These are phyloP conservation scores for Pantelozetes paolii DNA, from an alignment of 2,888 invertebrate genomes.

Conservation along the genomic window DNA sequence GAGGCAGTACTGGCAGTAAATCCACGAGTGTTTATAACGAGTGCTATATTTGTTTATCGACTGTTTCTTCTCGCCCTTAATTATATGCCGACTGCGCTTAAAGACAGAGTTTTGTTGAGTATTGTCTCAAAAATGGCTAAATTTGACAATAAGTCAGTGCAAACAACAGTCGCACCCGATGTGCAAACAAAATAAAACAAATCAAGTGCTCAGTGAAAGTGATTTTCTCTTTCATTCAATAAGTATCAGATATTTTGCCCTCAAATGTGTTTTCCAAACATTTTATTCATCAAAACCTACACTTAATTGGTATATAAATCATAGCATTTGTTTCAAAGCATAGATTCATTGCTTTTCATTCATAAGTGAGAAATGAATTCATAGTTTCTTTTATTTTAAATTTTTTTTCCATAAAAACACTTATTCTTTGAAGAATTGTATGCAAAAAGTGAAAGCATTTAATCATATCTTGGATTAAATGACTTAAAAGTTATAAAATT, in stretches of 20 bases:
- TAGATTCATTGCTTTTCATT: no score
- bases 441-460: no score
- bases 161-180: slow-evolving; percentile 12
- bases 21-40: slow-evolving; percentile 35
- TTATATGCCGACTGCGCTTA: slow-evolving; percentile 31
- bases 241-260: background rate
- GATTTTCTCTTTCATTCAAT: background rate
- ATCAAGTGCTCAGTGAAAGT: background rate
- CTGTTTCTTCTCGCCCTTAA: slow-evolving; percentile 38
- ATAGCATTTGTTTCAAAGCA: no score
- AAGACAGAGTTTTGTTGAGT: slow-evolving; percentile 27
- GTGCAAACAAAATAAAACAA: slow-evolving; percentile 1
- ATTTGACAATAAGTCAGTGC: background rate
- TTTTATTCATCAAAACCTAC: background rate
- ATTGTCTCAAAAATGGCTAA: slow-evolving; percentile 15
- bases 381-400: no score
- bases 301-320: slow-evolving; percentile 13
- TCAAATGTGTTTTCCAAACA: slow-evolving; percentile 24
- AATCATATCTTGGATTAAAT: no score
- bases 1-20: slow-evolving; percentile 43
- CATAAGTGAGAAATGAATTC: no score
- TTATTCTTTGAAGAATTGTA: no score
- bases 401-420: no score
- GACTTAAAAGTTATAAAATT: no score
- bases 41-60: slow-evolving; percentile 39